A percentile compares a stretch with the other conserved stretches of the same genome.
These are phyloP conservation scores for Hyalella azteca DNA, from an alignment of 2,888 invertebrate genomes.

Conservation along the genomic window DNA sequence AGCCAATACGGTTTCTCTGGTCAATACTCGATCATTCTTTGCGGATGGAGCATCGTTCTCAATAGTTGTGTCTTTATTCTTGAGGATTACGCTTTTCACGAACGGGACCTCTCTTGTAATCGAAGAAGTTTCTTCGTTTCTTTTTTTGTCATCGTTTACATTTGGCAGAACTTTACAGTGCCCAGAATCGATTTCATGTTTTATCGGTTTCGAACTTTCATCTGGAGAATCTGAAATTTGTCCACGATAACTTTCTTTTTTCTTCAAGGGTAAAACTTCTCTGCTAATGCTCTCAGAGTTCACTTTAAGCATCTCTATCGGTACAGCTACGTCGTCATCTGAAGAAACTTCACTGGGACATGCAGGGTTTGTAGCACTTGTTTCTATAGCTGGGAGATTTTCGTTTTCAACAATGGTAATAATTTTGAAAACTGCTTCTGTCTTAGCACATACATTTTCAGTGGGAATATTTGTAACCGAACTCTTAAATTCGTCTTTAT, in stretches of 20 bases:
- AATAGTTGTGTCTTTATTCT: neutral
- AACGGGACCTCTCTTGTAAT: neutral
- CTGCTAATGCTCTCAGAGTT: neutral
- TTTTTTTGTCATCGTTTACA: neutral
- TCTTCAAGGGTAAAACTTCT: neutral
- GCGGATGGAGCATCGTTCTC: too few species aligned
- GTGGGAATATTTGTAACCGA: too few species aligned
- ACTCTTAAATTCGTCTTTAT: too few species aligned
- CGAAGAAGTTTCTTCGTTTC: neutral
- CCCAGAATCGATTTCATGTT: neutral
- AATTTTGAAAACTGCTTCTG: neutral
- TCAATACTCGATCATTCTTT: too few species aligned
- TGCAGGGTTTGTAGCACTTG: too few species aligned
- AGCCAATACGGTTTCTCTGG: too few species aligned
- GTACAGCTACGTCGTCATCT: too few species aligned
- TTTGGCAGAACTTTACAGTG: neutral
- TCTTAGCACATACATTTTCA: neutral
- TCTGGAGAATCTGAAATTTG: neutral
- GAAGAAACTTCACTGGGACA: too few species aligned
- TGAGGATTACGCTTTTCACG: slow-evolving; percentile 9
- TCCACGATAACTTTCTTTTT: neutral
- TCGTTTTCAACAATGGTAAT: too few species aligned
- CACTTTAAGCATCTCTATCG: too few species aligned
- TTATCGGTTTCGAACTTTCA: neutral
- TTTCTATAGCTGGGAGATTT: too few species aligned